These are phyloP conservation scores for Microctonus brassicae DNA, from an alignment of 2,888 invertebrate genomes.

Conservation along the genomic window DNA sequence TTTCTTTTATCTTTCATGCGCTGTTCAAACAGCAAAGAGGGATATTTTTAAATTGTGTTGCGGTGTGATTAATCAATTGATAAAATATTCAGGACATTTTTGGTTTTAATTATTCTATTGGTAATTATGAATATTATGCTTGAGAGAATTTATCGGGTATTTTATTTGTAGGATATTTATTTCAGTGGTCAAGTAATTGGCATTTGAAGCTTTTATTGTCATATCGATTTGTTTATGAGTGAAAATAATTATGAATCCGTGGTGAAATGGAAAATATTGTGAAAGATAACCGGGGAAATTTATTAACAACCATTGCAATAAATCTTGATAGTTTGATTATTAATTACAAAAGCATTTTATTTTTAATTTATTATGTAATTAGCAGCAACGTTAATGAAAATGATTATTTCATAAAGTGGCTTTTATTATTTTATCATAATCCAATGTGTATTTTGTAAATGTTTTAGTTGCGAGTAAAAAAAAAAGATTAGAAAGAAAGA, in stretches of 20 bases:
- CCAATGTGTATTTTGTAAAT: neutral
- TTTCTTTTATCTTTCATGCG: neutral
- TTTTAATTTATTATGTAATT: too few relatives aligned
- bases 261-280: too few relatives aligned
- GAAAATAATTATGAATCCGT: neutral
- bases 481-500: neutral
- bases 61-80: neutral
- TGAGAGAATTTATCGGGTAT: neutral
- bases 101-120: neutral
- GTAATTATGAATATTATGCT: neutral
- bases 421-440: neutral
- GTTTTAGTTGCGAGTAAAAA: neutral
- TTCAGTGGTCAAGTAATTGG: too few relatives aligned
- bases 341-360: neutral
- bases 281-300: too few relatives aligned
- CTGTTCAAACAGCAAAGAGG: neutral
- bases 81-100: neutral
- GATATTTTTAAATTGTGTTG: neutral
- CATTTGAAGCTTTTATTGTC: too few relatives aligned
- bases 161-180: too few relatives aligned
- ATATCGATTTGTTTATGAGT: neutral
- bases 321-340: neutral
- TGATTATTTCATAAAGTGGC: neutral
- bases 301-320: neutral
- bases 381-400: neutral